Evolutionary conservation across 2,797 vertebrate species (phyloP).

Genomic region (Lagodon rhomboides): DNA sequence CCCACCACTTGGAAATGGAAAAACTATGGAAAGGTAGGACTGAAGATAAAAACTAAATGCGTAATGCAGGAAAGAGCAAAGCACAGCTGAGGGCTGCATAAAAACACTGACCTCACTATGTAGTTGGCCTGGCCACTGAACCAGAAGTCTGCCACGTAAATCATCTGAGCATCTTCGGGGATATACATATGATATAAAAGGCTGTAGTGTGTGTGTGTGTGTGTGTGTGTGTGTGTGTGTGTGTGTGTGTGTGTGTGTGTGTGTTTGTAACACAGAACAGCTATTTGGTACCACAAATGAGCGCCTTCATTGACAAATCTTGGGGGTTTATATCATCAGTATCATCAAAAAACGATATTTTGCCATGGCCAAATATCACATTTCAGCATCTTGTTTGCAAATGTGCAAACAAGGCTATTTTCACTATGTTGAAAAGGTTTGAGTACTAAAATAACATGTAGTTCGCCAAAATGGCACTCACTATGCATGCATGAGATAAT

Average conservation of each 20-base stretch:
- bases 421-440: neutral
- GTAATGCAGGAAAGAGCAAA: constrained; percentile 30
- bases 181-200: constrained; percentile 11
- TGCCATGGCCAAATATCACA: too few species aligned
- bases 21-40: constrained; percentile 12
- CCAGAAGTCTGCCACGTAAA: constrained; percentile 48
- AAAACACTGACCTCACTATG: constrained; percentile 18
- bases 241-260: neutral
- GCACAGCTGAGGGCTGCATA: constrained; percentile 29
- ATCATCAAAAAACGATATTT: too few species aligned
- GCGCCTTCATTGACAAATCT: constrained; percentile 13
- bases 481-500: constrained; percentile 20
- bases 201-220: constrained; percentile 6
- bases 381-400: neutral
- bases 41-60: constrained; percentile 32
- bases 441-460: constrained; percentile 3
- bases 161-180: constrained; percentile 31
- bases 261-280: constrained; percentile 2
- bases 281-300: constrained; percentile 28
- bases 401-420: neutral
- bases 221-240: neutral
- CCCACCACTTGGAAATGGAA: neutral
- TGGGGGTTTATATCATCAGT: neutral
- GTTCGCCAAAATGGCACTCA: constrained; percentile 11
- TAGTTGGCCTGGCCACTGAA: constrained; percentile 22